phyloP scores from a whole-genome alignment of 2,797 vertebrate species.

The Enoplosus armatus region DNA sequence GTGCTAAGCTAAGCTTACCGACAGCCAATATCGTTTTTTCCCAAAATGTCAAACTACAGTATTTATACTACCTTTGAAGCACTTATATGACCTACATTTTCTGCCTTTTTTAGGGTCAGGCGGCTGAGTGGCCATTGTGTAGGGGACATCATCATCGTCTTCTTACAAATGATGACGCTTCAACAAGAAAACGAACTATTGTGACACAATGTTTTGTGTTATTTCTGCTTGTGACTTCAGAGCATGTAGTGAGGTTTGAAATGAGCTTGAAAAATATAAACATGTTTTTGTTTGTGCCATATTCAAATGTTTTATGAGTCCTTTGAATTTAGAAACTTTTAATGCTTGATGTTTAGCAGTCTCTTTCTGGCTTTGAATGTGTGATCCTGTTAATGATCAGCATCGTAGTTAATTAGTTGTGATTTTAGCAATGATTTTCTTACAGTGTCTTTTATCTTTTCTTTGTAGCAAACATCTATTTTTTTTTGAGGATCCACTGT shows the following conservation, averaged over 20 bases:
- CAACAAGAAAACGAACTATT: not conserved
- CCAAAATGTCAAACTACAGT: not conserved
- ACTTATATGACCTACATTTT: not conserved
- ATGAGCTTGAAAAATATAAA: not conserved
- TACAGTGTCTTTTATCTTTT: not conserved
- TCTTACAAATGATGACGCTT: too few relatives aligned
- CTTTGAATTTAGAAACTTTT: not conserved
- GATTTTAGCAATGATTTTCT: not conserved
- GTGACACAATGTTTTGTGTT: not conserved
- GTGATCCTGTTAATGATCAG: not conserved
- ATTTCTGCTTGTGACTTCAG: not conserved
- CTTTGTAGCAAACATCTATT: not conserved
- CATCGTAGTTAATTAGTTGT: not conserved
- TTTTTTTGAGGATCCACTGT: not conserved
- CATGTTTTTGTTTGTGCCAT: conserved; percentile 18
- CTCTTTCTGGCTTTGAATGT: not conserved
- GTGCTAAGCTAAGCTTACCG: too few relatives aligned
- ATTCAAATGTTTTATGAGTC: conserved; percentile 26
- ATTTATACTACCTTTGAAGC: not conserved
- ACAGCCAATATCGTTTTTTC: not conserved
- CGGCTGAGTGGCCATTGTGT: not conserved
- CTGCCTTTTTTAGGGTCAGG: not conserved
- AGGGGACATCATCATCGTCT: not conserved
- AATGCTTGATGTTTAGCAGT: not conserved
- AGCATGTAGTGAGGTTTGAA: not conserved